Evolutionary conservation across 2,113 vertebrate genomes (phyloP), one percentile per base, ranked within the genome.

Genomic region (Cyrtonyx montezumae): DNA sequence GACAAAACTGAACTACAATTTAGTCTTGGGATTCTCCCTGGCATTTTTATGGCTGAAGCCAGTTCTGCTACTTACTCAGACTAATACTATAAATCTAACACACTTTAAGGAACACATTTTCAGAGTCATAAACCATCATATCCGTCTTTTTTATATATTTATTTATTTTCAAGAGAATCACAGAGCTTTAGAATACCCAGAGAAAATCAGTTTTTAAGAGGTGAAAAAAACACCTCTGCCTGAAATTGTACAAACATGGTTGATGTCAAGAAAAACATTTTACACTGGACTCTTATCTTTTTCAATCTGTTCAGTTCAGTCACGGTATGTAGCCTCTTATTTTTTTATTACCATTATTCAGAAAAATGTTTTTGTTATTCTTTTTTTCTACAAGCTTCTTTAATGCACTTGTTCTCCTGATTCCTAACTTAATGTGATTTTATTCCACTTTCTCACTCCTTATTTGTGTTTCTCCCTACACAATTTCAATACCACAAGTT

Each of bases 31-130:
- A 92, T 93, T 82, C 55, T 87, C 84, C 49, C 28, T 84, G 94
- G 81, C 84, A 63, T 87, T 92, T 96, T 95, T 96, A 96, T 79
- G 66, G 84, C 70, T 77, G 79, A 93, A 92, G 63, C 32, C 28
- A 74, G 49, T 43, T 63, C 89, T 96, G 49, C 78, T 95, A 62
- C 71, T 92, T 92, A 73, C 62, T 92, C 55, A 74, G 37, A 74
- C 84, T 79, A 78, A 91, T 69, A 56, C 49, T 59, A 79, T 93
- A 94, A 95, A 94, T 96, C 75, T 74, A 63, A 49, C 7, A 79
- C 55, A 79, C 49, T 91, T 89, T 91, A 92, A 82, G 84, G 78
- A 28, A 13, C 89, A 89, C 67, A 87, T 83, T 94, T 96, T 87
- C 4, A 2, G 75, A 22, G 4, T 75, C 87, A 95, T 94, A 95